These are phyloP conservation scores for Monodelphis domestica DNA, from an alignment of 2,797 vertebrate species.

Conservation along the genomic window DNA sequence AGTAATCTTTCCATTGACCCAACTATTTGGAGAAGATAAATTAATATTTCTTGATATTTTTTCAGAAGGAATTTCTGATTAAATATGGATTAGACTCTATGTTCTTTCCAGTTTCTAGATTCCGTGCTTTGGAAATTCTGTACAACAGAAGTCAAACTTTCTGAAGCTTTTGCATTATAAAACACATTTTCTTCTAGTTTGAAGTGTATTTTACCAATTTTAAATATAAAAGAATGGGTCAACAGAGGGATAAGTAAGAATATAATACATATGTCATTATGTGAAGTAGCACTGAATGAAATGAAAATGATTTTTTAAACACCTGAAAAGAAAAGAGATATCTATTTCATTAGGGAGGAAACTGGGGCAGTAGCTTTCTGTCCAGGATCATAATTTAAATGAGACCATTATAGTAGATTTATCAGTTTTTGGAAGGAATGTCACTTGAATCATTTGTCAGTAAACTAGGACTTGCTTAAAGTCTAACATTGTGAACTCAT, in stretches of 20 bases:
- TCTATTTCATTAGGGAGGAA: background rate
- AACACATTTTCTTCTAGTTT: background rate
- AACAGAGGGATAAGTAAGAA: background rate
- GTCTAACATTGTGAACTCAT: slow-evolving; percentile 18
- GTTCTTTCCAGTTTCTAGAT: background rate
- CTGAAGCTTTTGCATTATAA: background rate
- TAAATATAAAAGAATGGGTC: background rate
- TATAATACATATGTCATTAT: background rate
- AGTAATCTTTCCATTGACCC: background rate
- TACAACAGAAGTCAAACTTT: background rate
- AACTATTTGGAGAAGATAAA: background rate
- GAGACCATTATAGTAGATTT: slow-evolving; percentile 38
- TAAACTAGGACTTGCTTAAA: slow-evolving; percentile 6
- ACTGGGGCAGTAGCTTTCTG: background rate
- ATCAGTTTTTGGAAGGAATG: slow-evolving; percentile 17
- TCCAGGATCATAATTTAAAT: slow-evolving; percentile 4
- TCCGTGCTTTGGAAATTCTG: background rate
- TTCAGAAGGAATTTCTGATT: background rate
- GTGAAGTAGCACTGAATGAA: background rate
- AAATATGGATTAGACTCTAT: background rate
- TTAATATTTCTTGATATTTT: background rate
- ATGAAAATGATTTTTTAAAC: slow-evolving; percentile 18
- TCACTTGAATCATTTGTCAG: slow-evolving; percentile 36
- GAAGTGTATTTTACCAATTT: slow-evolving; percentile 1
- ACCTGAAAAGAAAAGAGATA: background rate